phyloP scores from a whole-genome alignment of 2,797 vertebrate genomes.

The Urocyon cinereoargenteus region DNA sequence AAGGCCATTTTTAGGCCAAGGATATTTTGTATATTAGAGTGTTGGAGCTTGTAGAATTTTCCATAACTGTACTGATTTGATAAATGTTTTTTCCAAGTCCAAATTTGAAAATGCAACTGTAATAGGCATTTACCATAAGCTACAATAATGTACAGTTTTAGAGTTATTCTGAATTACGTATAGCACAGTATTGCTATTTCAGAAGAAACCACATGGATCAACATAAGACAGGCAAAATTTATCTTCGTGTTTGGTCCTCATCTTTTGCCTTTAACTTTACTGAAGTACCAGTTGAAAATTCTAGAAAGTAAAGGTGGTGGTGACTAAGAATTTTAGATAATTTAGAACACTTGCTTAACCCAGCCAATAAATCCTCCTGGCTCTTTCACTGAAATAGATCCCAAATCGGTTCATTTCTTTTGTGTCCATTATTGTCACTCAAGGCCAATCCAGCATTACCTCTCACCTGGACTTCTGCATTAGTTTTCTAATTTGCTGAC shows the following conservation, averaged over 20 bases:
- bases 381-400: background rate
- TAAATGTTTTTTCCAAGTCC: background rate
- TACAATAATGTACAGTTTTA: background rate
- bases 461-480: background rate
- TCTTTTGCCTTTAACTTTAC: conserved; percentile 14
- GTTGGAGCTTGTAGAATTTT: background rate
- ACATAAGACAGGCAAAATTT: background rate
- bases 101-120: background rate
- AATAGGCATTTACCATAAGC: background rate
- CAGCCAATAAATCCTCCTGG: background rate
- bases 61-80: background rate
- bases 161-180: background rate
- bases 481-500: background rate
- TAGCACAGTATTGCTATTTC: conserved; percentile 14
- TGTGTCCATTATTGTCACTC: background rate
- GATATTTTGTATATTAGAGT: background rate
- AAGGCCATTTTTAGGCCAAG: background rate
- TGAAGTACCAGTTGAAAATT: conserved; percentile 44
- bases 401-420: background rate
- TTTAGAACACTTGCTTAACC: background rate
- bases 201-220: background rate
- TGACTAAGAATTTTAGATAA: conserved; percentile 16
- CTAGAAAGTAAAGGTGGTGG: background rate
- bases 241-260: background rate
- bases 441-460: background rate